Base-by-base conservation (phyloP, 2,797 vertebrate species). In the Sebastes aleutianus region DNA sequence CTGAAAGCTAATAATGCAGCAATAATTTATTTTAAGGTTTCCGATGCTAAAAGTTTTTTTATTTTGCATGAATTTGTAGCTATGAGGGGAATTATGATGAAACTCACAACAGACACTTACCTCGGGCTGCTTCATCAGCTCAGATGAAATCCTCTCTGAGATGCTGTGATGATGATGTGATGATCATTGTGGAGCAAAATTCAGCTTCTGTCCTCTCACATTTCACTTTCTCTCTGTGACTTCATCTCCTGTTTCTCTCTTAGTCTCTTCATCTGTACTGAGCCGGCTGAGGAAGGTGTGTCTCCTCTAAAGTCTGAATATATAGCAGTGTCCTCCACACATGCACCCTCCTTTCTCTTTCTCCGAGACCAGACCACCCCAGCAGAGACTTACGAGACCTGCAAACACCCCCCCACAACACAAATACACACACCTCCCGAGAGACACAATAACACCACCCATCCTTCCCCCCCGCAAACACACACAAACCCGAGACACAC, bases 361-460 rank as follows among this genome's bases (percentile, higher is more conserved):
- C 85, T 73, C 67, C 39, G 53, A 81, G 70, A 83, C 76, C 32
- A 80, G 94, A 95, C 95, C 95, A 95, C 93, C 93, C 92, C 84
- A 83, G 89, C 85, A 82, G 87, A 83, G 50, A 80, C 59, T 85
- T 91, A 89, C 85, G 78, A 92, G 89, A 93, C 79, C 87, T 74
- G 87, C 91, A 93, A 93, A 92, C 71, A 89, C 76, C 74, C 76
- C 65, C 39, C 64, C 59, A 63, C 62, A 86, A 72, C n/a, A 82
- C 86, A 93, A 91, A 91, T 89, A 91, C 79, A 74, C 70, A 74
- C 63, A 83, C 86, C 85, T 87, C 91, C 78, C 71, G 0, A 73
- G 89, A 92, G 79, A 91, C 90, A 93, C 87, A 93, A 88, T 88
- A 62, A 50, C 58, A 58, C 36, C 79, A 80, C 75, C 31, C 31